Base-by-base conservation (phyloP, 1,140 invertebrate species). In the Hyposmocoma kahamanoa region DNA sequence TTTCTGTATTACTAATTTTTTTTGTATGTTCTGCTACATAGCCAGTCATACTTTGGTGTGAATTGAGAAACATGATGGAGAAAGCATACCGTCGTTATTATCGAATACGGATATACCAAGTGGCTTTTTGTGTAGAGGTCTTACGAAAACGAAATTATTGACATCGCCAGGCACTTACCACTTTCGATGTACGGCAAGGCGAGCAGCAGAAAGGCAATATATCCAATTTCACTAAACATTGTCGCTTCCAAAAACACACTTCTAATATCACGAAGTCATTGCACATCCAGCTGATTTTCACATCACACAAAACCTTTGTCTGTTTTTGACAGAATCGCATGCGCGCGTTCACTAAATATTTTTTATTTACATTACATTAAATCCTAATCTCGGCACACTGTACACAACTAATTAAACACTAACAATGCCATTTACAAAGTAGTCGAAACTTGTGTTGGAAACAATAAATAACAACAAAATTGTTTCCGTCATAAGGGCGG, bases 211-310 rank as follows among this genome's bases (percentile, higher is more conserved):
- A 88, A 87, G 67, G 87, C 73, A 70, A 85, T 83, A 64, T 88
- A 88, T 87, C 86, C 86, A 87, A 87, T 88, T 82, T 87, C 87
- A 87, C 84, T 88, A 61, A 88, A 86, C 88, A 89, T 89, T 87
- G 84, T 89, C 73, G 72, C 72, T 73, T 74, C 71, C 58, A 67
- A 79, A 76, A 70, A 77, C 68, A 81, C 76, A 77, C 76, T 78
- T 75, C 76, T 74, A 56, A 53, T 75, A 80, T 72, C 72, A 83
- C 79, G 79, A 80, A 83, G 74, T 77, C 82, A 85, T 85, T 56
- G 74, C 82, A 85, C 74, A 71, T 86, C 85, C 87, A 88, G 87
- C 87, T 88, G 87, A 88, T 87, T 86, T 80, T 74, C 71, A 78
- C 83, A 78, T 65, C 72, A 87, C 77, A 87, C 81, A 84, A 87